These are phyloP conservation scores for Tupaia tana DNA, from an alignment of 2,113 vertebrate species.

Conservation along the genomic window DNA sequence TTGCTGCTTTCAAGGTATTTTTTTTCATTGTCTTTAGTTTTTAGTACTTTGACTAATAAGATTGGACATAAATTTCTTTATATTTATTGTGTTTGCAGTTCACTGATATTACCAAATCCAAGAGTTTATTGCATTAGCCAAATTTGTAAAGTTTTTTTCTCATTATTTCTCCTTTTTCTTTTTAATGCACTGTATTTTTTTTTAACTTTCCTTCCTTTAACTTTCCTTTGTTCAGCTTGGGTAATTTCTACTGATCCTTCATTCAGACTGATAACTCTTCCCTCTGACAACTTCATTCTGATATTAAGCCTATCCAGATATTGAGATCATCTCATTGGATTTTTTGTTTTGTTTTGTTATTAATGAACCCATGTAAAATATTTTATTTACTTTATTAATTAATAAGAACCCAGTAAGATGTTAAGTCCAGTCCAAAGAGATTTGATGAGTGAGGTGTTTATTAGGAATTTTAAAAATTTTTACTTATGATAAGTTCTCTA, in stretches of 20 bases:
- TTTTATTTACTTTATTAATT: background rate
- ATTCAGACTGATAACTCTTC: background rate
- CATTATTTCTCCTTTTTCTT: background rate
- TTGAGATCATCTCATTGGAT: background rate
- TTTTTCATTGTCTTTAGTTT: background rate
- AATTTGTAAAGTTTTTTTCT: background rate
- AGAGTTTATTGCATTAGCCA: background rate
- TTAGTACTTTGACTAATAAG: background rate
- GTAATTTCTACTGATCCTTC: background rate
- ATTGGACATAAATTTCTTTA: background rate
- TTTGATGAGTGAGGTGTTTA: background rate
- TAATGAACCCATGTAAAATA: background rate
- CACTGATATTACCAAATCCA: background rate
- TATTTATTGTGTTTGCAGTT: background rate
- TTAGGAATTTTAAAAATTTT: background rate
- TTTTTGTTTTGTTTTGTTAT: background rate
- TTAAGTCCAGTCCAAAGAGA: background rate
- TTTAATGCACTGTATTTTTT: background rate
- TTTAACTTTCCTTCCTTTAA: background rate
- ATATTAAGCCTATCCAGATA: background rate
- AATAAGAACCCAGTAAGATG: background rate
- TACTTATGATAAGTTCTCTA: background rate
- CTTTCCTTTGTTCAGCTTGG: background rate
- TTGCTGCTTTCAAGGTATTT: background rate
- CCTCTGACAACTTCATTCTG: background rate